Percentiles rank a stretch among this genome's conserved stretches.
Evolutionary conservation across 2,888 invertebrate species (phyloP).

Genomic region (Artemia sinica): DNA sequence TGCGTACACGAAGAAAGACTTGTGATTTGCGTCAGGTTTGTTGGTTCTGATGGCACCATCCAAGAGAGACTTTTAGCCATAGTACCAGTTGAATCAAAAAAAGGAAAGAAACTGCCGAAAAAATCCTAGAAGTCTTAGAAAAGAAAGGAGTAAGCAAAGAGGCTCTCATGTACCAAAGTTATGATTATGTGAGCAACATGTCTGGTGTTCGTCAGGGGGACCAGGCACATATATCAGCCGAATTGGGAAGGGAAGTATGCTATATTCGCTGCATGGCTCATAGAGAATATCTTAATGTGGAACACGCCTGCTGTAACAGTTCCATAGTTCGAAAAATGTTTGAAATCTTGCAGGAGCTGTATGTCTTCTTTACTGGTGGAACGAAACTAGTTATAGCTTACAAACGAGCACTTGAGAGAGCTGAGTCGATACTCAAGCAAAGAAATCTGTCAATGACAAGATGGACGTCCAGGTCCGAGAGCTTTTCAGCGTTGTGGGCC

Average conservation of each 20-base stretch:
- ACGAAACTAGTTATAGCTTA: slow-evolving; percentile 12
- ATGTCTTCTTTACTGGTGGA: slow-evolving; percentile 15
- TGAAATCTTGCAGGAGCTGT: background rate
- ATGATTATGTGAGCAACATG: slow-evolving; percentile 14
- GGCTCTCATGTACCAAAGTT: slow-evolving; percentile 6
- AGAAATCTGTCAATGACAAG: slow-evolving; percentile 14
- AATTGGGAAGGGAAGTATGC: background rate
- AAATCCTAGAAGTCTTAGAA: too few species aligned
- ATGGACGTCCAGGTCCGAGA: slow-evolving; percentile 5
- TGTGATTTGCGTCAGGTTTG: too few species aligned
- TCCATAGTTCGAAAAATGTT: slow-evolving; percentile 15
- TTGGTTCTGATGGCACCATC: too few species aligned
- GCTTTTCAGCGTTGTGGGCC: background rate
- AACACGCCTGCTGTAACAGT: background rate
- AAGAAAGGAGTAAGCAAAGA: too few species aligned
- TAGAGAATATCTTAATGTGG: background rate
- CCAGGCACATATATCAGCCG: slow-evolving; percentile 1
- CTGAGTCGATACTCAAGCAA: slow-evolving; percentile 4
- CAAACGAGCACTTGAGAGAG: background rate
- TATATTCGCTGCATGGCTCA: slow-evolving; percentile 13
- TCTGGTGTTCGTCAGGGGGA: background rate
- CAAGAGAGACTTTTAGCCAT: too few species aligned
- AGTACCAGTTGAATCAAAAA: too few species aligned
- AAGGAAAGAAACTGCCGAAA: too few species aligned
- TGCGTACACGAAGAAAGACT: too few species aligned